Percentiles rank a stretch among this genome's conserved stretches.
Evolutionary conservation across 2,888 invertebrate species (phyloP).

Genomic region (Tethea ocularis): DNA sequence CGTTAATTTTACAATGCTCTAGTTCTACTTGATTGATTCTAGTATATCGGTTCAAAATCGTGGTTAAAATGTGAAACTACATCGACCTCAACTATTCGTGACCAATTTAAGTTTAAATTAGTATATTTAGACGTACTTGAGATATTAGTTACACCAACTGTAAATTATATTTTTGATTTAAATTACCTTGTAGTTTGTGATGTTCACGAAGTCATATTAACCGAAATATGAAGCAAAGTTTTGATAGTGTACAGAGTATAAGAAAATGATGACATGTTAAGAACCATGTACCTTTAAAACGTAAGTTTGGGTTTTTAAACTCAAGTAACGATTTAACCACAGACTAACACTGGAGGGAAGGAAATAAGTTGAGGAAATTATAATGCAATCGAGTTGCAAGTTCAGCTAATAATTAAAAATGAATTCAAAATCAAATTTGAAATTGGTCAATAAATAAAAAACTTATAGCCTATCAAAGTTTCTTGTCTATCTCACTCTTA

Average conservation of each 20-base stretch:
- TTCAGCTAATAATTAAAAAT: too few relatives aligned
- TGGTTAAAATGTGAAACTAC: constrained; percentile 2
- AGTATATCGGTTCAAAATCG: neutral
- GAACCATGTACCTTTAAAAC: neutral
- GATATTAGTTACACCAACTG: neutral
- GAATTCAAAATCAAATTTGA: too few relatives aligned
- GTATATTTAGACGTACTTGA: constrained; percentile 3
- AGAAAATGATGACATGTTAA: neutral
- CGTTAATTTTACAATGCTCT: neutral
- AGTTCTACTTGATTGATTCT: constrained; percentile 1
- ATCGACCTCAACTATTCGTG: constrained; percentile 8
- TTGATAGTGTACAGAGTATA: neutral
- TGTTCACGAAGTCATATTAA: neutral
- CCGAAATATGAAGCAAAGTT: neutral
- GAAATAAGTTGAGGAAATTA: neutral
- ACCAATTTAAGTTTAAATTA: constrained; percentile 8
- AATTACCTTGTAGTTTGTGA: neutral
- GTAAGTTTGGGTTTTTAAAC: neutral
- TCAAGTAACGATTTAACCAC: too few relatives aligned
- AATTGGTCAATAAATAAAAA: too few relatives aligned
- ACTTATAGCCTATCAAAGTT: too few relatives aligned
- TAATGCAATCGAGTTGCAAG: too few relatives aligned
- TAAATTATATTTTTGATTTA: neutral
- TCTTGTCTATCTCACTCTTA: too few relatives aligned
- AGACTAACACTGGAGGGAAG: too few relatives aligned